Percentiles rank a stretch among this genome's conserved stretches.
phyloP scores from a whole-genome alignment of 92 coral and sea anemone genomes.

The Hydrozoanthus gracilis region DNA sequence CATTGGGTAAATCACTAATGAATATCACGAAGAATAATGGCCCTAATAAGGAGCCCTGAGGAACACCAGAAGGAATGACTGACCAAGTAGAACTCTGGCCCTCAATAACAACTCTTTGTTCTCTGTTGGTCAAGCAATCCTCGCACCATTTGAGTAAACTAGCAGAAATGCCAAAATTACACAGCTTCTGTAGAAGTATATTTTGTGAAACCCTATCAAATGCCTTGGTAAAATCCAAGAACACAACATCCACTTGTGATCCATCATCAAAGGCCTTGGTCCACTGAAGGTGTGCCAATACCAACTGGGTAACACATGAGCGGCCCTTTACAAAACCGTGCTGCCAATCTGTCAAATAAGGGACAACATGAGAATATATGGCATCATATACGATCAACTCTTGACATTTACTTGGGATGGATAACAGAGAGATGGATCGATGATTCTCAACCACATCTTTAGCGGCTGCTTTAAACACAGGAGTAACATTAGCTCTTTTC shows the following conservation, averaged over 20 bases:
- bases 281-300: slow-evolving; percentile 57
- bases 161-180: slow-evolving; percentile 61
- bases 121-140: slow-evolving; percentile 44
- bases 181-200: slow-evolving; percentile 51
- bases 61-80: no score
- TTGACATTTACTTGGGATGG: no score
- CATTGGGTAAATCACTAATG: no score
- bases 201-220: slow-evolving; percentile 47
- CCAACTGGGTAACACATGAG: no score
- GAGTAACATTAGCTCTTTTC: slow-evolving; percentile 55
- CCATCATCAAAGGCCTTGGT: slow-evolving; percentile 52
- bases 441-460: slow-evolving; percentile 55
- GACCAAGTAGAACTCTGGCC: no score
- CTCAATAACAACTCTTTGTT: no score
- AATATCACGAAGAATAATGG: no score
- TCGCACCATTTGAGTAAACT: slow-evolving; percentile 47
- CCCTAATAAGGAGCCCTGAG: no score
- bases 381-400: no score
- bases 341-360: slow-evolving; percentile 51
- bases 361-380: slow-evolving; percentile 51
- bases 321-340: slow-evolving; percentile 57
- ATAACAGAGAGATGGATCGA: no score
- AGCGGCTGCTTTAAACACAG: slow-evolving; percentile 47
- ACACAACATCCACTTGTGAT: slow-evolving; percentile 56
- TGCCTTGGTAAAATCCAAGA: slow-evolving; percentile 51